These are phyloP conservation scores for Spodoptera litura DNA, from an alignment of 1,140 invertebrate species.

Conservation along the genomic window DNA sequence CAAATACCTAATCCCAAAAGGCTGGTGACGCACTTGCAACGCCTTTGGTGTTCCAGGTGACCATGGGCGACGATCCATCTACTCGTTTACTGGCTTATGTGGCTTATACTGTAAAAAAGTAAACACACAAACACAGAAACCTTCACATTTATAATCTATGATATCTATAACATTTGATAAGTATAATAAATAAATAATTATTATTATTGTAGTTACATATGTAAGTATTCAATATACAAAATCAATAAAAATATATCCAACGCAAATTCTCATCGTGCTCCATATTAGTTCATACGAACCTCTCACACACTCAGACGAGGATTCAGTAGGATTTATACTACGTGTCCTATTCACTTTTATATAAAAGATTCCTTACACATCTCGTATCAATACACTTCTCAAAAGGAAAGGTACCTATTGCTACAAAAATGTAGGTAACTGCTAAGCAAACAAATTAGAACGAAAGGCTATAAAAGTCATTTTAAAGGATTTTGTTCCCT, in stretches of 20 bases:
- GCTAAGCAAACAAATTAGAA: conserved; percentile 29
- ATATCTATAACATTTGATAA: too few relatives aligned
- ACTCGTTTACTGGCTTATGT: too few relatives aligned
- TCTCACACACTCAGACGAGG: conserved; percentile 17
- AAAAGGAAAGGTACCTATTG: not conserved
- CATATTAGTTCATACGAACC: not conserved
- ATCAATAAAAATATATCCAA: too few relatives aligned
- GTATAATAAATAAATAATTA: too few relatives aligned
- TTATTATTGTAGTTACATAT: too few relatives aligned
- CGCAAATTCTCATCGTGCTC: not conserved
- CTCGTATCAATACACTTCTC: conserved; percentile 9
- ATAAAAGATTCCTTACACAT: conserved; percentile 11
- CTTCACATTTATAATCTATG: too few relatives aligned
- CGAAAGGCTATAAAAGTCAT: conserved; percentile 14
- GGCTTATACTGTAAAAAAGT: too few relatives aligned
- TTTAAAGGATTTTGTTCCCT: conserved; percentile 1
- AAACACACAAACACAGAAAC: too few relatives aligned
- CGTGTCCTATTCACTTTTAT: conserved; percentile 6
- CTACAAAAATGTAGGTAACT: conserved; percentile 11
- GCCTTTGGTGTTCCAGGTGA: too few relatives aligned
- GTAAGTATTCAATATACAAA: not conserved
- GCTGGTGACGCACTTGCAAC: too few relatives aligned
- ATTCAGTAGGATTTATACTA: conserved; percentile 13
- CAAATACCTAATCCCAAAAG: too few relatives aligned
- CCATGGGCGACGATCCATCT: too few relatives aligned